phyloP scores from a whole-genome alignment of 2,113 vertebrate genomes.

The Piprites chloris region DNA sequence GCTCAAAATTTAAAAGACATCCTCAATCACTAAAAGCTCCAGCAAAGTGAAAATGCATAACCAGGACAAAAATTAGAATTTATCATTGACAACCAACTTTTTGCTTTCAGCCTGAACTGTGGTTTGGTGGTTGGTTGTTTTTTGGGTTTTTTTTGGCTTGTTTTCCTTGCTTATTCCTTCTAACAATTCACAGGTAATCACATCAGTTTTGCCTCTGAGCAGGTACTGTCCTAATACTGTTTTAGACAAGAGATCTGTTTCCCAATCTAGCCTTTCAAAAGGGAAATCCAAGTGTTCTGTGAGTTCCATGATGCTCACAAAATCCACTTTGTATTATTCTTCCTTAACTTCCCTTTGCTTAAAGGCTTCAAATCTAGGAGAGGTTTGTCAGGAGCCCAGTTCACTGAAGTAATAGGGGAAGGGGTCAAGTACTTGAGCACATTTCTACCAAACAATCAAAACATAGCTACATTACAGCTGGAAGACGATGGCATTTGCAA shows the following conservation, averaged over 20 bases:
- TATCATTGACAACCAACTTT: not conserved
- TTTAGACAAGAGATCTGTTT: not conserved
- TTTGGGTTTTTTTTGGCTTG: not conserved
- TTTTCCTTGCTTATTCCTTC: not conserved
- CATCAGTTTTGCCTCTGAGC: not conserved
- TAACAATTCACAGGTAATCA: not conserved
- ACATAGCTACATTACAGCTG: not conserved
- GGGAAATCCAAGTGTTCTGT: not conserved
- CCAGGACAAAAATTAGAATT: not conserved
- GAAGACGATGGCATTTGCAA: not conserved
- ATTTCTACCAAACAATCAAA: not conserved
- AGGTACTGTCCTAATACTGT: not conserved
- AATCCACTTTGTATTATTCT: not conserved
- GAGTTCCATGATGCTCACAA: not conserved
- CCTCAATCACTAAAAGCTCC: not conserved
- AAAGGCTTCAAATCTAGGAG: not conserved
- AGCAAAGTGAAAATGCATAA: not conserved
- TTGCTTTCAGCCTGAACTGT: not conserved
- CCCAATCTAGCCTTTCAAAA: not conserved
- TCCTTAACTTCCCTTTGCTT: not conserved
- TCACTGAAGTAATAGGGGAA: not conserved
- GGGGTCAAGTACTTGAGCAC: not conserved
- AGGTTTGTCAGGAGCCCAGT: not conserved
- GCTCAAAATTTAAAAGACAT: not conserved
- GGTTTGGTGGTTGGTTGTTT: fast-evolving